phyloP scores from a whole-genome alignment of 2,113 vertebrate species.

The Tautogolabrus adspersus region DNA sequence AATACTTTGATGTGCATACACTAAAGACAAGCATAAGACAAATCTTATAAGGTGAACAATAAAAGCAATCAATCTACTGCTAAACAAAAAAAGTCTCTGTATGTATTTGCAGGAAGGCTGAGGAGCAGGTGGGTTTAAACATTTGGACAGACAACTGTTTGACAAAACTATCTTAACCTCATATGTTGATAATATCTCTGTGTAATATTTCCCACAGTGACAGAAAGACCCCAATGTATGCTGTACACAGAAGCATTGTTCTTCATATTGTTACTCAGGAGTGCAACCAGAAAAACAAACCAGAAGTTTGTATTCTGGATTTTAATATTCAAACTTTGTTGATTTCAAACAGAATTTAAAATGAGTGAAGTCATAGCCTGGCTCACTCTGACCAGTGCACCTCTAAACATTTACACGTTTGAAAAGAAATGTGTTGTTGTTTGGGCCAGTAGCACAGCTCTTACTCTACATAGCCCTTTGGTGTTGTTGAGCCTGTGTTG shows the following conservation, averaged over 20 bases:
- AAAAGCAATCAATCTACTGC: no score
- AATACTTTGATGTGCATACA: no score
- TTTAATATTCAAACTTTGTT: neutral
- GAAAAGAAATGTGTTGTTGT: neutral
- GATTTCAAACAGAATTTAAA: neutral
- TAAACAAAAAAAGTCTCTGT: no score
- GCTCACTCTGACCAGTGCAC: neutral
- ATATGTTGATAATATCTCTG: no score
- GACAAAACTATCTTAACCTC: no score
- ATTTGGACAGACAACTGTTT: no score
- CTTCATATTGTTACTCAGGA: neutral
- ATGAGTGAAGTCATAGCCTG: neutral
- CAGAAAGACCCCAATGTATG: no score
- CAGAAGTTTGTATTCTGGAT: neutral
- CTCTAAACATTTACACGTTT: neutral
- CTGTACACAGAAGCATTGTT: neutral
- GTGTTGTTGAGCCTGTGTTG: constrained; percentile 1
- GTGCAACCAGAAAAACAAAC: neutral
- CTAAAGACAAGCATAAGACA: no score
- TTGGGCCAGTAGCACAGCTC: constrained; percentile 10
- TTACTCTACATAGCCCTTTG: constrained; percentile 11
- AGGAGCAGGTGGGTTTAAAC: no score
- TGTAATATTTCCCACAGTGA: no score
- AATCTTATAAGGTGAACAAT: no score
- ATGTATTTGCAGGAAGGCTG: no score